These are phyloP conservation scores for Dromiciops gliroides DNA, from an alignment of 2,113 vertebrate genomes.

Conservation along the genomic window DNA sequence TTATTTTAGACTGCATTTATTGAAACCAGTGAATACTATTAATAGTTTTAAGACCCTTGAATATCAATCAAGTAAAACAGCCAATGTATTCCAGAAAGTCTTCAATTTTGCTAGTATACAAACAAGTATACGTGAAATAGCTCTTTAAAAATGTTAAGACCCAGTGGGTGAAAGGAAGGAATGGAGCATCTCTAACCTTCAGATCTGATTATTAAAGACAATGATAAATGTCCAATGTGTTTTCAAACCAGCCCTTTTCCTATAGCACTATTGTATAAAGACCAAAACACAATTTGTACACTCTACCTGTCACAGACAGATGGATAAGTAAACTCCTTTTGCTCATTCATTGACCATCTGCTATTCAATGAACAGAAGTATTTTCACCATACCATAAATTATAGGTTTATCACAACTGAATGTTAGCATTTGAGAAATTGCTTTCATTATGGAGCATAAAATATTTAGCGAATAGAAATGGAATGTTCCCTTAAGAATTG, in stretches of 20 bases:
- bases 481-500: neutral
- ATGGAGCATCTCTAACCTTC: neutral
- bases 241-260: neutral
- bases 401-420: slow-evolving; percentile 12
- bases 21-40: slow-evolving; percentile 56
- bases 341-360: neutral
- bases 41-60: slow-evolving; percentile 54
- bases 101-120: slow-evolving; percentile 9
- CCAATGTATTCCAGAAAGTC: slow-evolving; percentile 51
- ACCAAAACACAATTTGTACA: too few relatives aligned
- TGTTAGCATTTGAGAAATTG: slow-evolving; percentile 46
- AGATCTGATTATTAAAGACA: too few relatives aligned
- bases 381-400: slow-evolving; percentile 17
- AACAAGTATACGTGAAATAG: neutral
- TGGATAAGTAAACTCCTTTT: neutral
- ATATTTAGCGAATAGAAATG: slow-evolving; percentile 46
- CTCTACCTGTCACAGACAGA: neutral
- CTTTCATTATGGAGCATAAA: slow-evolving; percentile 61
- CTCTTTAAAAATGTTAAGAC: neutral
- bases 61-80: slow-evolving; percentile 19
- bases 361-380: slow-evolving; percentile 41
- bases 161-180: neutral
- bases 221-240: too few relatives aligned
- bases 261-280: neutral
- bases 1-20: slow-evolving; percentile 68